Evolutionary conservation across 2,113 vertebrate genomes (phyloP), one percentile per base, ranked within the genome.

Genomic region (Addax nasomaculatus): DNA sequence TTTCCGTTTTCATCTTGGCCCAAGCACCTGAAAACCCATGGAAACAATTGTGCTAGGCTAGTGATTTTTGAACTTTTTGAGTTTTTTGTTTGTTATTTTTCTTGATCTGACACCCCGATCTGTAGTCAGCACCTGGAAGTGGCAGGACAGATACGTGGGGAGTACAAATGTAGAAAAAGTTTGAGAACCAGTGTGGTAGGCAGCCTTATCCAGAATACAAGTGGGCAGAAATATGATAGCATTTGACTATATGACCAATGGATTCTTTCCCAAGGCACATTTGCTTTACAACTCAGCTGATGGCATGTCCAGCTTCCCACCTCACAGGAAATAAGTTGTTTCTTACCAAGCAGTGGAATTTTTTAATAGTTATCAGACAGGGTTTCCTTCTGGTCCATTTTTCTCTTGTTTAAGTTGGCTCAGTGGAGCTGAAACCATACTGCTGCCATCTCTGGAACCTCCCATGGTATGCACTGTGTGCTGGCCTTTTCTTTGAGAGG

Each of bases 261-360:
- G 55, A 29, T 95, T 58, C 84, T 88, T 95, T 92, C 30, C 95
- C 55, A 60, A 87, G 62, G 84, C 3, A 12, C 29, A 39, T 81
- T 83, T 62, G 30, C 55, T 96, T 2, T 62, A 45, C 43, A 58
- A 1, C 49, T 60, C 1, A 13, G 67, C 45, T 36, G 21, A 58
- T 49, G 85, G 70, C 60, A 45, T 12, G n/a, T 55, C 64, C 39
- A n/a, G 36, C 30, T 80, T 93, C 55, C 81, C 70, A 64, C 73
- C 85, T 96, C 53, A 33, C 58, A 93, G 98, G 87, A 97, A 97
- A 89, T 83, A 93, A 49, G 79, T 57, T 93, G 89, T 96, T 93
- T 93, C 85, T 96, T 95, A 85, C 57, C 43, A 49, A 84, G 78
- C 76, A 89, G 33, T 70, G 85, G 95, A 94, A 73, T 95, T 88